A percentile compares a stretch with the other conserved stretches of the same genome.
phyloP scores from a whole-genome alignment of 2,797 vertebrate genomes.

The Tarsius wallacei region DNA sequence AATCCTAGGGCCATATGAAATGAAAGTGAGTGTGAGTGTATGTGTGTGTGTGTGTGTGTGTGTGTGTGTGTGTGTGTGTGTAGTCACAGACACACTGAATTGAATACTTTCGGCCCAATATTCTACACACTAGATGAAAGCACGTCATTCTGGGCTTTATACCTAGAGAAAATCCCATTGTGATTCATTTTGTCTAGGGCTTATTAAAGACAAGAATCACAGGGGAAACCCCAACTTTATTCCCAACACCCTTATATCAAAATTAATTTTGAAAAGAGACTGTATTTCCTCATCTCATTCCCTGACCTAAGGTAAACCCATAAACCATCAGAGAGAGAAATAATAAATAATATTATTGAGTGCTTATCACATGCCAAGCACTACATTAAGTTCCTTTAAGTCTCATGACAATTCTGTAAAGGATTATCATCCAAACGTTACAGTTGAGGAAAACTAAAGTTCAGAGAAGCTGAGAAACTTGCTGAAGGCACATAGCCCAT shows the following conservation, averaged over 20 bases:
- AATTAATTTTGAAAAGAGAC: slow-evolving; percentile 68
- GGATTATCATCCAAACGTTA: neutral
- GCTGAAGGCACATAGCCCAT: neutral
- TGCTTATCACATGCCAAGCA: neutral
- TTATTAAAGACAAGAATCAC: slow-evolving; percentile 65
- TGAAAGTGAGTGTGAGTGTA: no score
- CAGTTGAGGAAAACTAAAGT: neutral
- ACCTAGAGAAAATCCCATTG: neutral
- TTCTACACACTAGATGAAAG: neutral
- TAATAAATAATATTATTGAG: neutral
- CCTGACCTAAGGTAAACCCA: slow-evolving; percentile 52
- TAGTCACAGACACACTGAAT: neutral
- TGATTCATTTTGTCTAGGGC: slow-evolving; percentile 31
- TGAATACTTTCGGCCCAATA: slow-evolving; percentile 4
- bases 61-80: neutral
- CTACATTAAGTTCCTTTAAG: neutral
- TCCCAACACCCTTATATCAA: slow-evolving; percentile 45
- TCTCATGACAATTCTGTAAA: neutral
- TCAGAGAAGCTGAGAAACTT: slow-evolving; percentile 13
- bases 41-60: no score
- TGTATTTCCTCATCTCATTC: slow-evolving; percentile 17
- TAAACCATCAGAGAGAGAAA: slow-evolving; percentile 2
- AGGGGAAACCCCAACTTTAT: slow-evolving; percentile 56
- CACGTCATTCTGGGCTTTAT: slow-evolving; percentile 10
- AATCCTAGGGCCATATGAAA: neutral